These are phyloP conservation scores for Aplysina aerophoba DNA, from an alignment of 37 sponge, comb jelly and placozoan species.

Conservation along the genomic window DNA sequence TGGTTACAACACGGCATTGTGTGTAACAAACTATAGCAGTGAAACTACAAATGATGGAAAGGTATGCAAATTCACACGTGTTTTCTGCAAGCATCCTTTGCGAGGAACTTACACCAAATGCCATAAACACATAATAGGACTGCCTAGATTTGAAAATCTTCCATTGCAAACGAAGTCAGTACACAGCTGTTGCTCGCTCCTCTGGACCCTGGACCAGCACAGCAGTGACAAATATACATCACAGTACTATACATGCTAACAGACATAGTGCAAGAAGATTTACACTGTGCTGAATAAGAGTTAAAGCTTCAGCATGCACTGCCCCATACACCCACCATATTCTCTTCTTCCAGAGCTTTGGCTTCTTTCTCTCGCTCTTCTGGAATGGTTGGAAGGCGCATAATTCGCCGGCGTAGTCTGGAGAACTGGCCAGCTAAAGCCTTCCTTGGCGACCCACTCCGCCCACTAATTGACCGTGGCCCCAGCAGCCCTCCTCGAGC, in stretches of 20 bases:
- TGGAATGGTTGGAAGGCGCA: conserved; percentile 15
- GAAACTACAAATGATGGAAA: neutral
- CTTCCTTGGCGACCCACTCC: conserved; percentile 20
- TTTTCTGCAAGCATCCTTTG: neutral
- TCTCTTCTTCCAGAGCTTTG: neutral
- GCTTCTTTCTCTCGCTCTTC: conserved; percentile 16
- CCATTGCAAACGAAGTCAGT: neutral
- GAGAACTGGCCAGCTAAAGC: neutral
- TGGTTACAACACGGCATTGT: too few relatives aligned
- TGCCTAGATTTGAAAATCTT: neutral
- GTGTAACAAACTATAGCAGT: too few relatives aligned
- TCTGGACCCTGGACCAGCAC: too few relatives aligned
- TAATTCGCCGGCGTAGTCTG: neutral
- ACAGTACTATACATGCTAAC: too few relatives aligned
- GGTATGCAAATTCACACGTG: neutral
- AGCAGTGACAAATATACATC: too few relatives aligned
- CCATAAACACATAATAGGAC: neutral
- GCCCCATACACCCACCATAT: neutral
- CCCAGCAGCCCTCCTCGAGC: neutral
- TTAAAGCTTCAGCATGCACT: neutral
- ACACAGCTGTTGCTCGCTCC: too few relatives aligned
- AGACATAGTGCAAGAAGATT: too few relatives aligned
- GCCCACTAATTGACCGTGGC: neutral
- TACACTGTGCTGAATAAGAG: too few relatives aligned
- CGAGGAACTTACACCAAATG: neutral